phyloP scores from a whole-genome alignment of 2,113 vertebrate species.

The Rissa tridactyla region DNA sequence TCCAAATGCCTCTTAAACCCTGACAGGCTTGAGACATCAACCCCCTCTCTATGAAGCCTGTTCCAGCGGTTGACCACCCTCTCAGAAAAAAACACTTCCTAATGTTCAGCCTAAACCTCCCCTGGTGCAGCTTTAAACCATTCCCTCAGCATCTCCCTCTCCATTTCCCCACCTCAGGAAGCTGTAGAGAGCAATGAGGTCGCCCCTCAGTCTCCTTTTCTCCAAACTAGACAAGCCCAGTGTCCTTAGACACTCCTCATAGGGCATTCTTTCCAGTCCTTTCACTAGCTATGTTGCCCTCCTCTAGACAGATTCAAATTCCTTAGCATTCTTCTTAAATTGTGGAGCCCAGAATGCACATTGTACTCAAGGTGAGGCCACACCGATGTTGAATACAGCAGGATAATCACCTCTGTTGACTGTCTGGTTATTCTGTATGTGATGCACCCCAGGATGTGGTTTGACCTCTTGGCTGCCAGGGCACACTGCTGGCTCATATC shows the following conservation, averaged over 20 bases:
- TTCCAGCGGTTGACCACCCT: neutral
- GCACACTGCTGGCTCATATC: fast-evolving
- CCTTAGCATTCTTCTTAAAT: neutral
- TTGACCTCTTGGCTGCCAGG: neutral
- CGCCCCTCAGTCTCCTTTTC: neutral
- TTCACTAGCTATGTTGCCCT: neutral
- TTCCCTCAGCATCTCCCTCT: neutral
- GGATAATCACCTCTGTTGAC: neutral
- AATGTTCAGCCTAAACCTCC: neutral
- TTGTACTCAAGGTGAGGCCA: fast-evolving
- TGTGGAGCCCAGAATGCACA: neutral
- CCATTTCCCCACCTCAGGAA: neutral
- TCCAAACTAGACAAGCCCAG: neutral
- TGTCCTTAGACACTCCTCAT: neutral
- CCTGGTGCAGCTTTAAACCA: neutral
- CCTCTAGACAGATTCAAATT: neutral
- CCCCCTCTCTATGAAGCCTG: neutral
- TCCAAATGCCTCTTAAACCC: neutral
- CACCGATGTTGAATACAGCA: neutral
- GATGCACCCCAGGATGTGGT: neutral
- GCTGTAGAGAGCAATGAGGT: neutral
- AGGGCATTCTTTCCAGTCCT: too few species aligned
- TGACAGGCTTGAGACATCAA: neutral
- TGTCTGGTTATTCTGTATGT: neutral
- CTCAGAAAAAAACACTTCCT: fast-evolving